Evolutionary conservation across 2,888 invertebrate species (phyloP).

Genomic region (Drosophila emarginata): DNA sequence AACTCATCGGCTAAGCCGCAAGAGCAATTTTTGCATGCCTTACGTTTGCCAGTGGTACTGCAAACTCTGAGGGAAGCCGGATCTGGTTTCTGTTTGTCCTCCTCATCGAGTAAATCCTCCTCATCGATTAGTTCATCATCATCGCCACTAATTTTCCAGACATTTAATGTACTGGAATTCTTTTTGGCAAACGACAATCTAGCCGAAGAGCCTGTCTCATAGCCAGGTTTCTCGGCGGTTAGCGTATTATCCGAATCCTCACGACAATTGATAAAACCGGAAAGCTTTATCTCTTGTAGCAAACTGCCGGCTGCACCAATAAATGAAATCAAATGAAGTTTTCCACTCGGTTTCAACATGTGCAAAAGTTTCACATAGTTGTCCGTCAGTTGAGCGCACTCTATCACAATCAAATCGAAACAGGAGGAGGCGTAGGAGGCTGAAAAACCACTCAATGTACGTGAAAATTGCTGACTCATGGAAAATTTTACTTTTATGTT

Average conservation of each 20-base stretch:
- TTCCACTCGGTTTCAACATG: slow-evolving; percentile 86
- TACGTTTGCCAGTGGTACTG: slow-evolving; percentile 93
- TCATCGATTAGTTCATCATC: slow-evolving; percentile 92
- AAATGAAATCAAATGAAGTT: slow-evolving; percentile 84
- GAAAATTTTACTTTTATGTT: background rate
- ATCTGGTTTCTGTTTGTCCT: slow-evolving; percentile 94
- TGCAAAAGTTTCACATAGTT: slow-evolving; percentile 85
- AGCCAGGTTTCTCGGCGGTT: slow-evolving; percentile 87
- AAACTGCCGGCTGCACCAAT: slow-evolving; percentile 80
- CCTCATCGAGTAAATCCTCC: slow-evolving; percentile 93
- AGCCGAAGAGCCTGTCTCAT: slow-evolving; percentile 87
- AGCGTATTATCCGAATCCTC: slow-evolving; percentile 75
- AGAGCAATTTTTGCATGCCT: slow-evolving; percentile 98
- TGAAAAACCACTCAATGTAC: slow-evolving; percentile 66
- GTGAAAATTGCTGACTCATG: slow-evolving; percentile 57
- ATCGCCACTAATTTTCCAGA: slow-evolving; percentile 89
- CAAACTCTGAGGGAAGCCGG: slow-evolving; percentile 92
- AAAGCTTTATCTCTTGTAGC: slow-evolving; percentile 85
- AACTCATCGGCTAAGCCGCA: slow-evolving; percentile 98
- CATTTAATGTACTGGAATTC: slow-evolving; percentile 77
- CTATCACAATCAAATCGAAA: slow-evolving; percentile 85
- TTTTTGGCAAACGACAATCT: slow-evolving; percentile 83
- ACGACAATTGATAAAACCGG: slow-evolving; percentile 84
- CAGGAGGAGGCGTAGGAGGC: slow-evolving; percentile 85
- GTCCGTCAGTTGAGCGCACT: slow-evolving; percentile 79